These are phyloP conservation scores for Sepiola atlantica DNA, from an alignment of 2,888 invertebrate species.

Conservation along the genomic window DNA sequence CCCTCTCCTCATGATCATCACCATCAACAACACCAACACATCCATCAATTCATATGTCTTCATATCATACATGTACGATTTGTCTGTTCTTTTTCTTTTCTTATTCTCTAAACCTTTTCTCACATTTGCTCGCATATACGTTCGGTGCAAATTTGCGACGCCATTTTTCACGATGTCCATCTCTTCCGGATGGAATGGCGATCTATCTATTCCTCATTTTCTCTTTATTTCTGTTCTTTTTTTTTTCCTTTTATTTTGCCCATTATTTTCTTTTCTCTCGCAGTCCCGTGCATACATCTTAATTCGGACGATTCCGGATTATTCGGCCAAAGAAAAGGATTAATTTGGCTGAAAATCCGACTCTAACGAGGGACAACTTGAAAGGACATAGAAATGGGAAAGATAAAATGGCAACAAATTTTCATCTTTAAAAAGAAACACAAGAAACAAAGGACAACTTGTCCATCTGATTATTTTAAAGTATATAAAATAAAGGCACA, in stretches of 20 bases:
- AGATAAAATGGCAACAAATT: no score
- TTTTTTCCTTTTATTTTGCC: no score
- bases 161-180: not conserved
- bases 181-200: not conserved
- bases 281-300: not conserved
- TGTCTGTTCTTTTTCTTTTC: not conserved
- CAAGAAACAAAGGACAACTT: no score
- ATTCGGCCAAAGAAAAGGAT: not conserved
- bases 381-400: not conserved
- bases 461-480: no score
- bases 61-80: no score
- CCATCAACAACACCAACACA: no score
- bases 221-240: not conserved
- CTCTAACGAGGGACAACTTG: not conserved
- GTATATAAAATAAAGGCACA: no score
- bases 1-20: not conserved
- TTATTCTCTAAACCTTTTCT: not conserved
- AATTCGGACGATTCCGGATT: constrained; percentile 9
- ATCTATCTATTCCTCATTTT: not conserved
- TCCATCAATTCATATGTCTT: no score
- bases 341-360: constrained; percentile 6
- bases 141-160: not conserved
- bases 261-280: not conserved
- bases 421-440: no score
- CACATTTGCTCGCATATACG: not conserved